A percentile compares a stretch with the other conserved stretches of the same genome.
Evolutionary conservation across 1,140 invertebrate species (phyloP).

Genomic region (Eufriesea mexicana): DNA sequence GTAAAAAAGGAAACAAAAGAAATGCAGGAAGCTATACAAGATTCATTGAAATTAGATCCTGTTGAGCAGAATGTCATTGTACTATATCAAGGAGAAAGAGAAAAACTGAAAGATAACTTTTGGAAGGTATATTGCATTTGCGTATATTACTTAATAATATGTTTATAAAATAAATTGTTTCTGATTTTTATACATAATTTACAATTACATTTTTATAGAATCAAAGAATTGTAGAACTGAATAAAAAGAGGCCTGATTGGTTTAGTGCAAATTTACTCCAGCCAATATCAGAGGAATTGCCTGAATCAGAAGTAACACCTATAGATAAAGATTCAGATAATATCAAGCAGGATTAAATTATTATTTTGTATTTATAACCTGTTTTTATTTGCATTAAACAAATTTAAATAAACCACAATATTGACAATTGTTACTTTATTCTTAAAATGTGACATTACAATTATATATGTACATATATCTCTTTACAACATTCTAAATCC

Average conservation of each 20-base stretch:
- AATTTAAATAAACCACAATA: conserved; percentile 6
- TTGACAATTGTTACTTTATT: conserved; percentile 2
- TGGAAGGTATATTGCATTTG: conserved; percentile 81
- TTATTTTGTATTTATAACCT: background rate
- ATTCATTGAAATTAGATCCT: conserved; percentile 86
- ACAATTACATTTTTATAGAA: conserved; percentile 71
- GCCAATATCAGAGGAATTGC: conserved; percentile 86
- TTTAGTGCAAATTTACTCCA: conserved; percentile 92
- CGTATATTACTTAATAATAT: conserved; percentile 10
- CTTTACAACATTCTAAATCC: background rate
- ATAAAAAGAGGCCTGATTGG: conserved; percentile 89
- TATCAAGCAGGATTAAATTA: conserved; percentile 7
- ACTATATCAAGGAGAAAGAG: conserved; percentile 90
- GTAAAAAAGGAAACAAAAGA: conserved; percentile 90
- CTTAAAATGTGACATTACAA: background rate
- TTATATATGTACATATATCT: background rate
- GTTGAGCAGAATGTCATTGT: conserved; percentile 93
- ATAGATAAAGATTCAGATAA: background rate
- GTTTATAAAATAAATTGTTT: background rate
- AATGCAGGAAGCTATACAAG: conserved; percentile 89
- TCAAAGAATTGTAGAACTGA: conserved; percentile 89
- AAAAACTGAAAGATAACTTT: conserved; percentile 81
- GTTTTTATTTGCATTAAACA: conserved; percentile 1
- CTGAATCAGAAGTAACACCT: conserved; percentile 80
- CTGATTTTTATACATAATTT: conserved; percentile 6